These are phyloP conservation scores for Myotis findleyi DNA, from an alignment of 2,797 vertebrate species.

Conservation along the genomic window DNA sequence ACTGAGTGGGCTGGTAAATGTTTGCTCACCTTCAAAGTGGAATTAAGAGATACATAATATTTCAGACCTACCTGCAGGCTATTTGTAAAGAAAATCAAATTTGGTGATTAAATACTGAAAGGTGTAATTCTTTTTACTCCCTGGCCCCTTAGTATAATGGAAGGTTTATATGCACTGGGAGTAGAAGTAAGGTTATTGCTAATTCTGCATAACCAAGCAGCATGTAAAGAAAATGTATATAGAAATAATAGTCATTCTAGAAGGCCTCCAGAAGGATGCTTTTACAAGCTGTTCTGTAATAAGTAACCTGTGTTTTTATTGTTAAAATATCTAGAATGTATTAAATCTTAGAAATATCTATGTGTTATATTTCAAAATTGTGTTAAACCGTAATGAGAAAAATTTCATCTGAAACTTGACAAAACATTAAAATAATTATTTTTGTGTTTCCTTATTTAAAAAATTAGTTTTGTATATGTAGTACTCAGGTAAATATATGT, in stretches of 20 bases:
- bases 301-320: constrained; percentile 25
- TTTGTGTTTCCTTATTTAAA: not conserved
- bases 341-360: constrained; percentile 34
- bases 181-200: not conserved
- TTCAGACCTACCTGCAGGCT: constrained; percentile 63
- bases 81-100: constrained; percentile 76
- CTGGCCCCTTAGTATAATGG: constrained; percentile 57
- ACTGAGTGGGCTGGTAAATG: constrained; percentile 4
- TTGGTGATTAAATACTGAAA: constrained; percentile 76
- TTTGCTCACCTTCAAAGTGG: constrained; percentile 65
- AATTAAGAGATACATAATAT: constrained; percentile 67
- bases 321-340: constrained; percentile 47
- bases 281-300: constrained; percentile 21
- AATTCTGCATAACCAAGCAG: constrained; percentile 39
- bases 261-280: not conserved
- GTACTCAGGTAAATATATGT: not conserved
- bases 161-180: constrained; percentile 5
- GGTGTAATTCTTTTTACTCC: constrained; percentile 66
- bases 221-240: constrained; percentile 1
- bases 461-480: not conserved
- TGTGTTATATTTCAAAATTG: not conserved
- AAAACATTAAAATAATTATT: constrained; percentile 37
- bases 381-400: not conserved
- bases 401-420: constrained; percentile 25
- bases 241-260: constrained; percentile 14